Conservation (phyloP, 2,797 vertebrate genomes). For the Crocidura indochinensis region DNA sequence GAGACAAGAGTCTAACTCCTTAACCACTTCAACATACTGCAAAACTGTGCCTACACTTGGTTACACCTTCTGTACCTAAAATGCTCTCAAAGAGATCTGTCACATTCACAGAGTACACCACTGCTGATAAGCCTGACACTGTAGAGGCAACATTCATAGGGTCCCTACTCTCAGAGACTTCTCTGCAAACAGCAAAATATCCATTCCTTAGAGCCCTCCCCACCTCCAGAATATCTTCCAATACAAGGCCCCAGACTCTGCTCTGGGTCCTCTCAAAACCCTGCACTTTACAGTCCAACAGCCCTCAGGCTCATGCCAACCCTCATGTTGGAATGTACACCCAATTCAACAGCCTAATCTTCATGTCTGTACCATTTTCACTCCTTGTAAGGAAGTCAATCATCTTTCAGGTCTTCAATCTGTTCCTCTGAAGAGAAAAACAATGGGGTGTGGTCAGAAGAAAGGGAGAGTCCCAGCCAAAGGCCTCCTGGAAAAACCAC, state of each 20-base stretch:
- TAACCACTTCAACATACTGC: not conserved
- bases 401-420: conserved; percentile 45
- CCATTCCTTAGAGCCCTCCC: not conserved
- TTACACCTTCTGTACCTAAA: not conserved
- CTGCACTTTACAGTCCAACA: not conserved
- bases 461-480: conserved; percentile 69
- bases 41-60: not conserved
- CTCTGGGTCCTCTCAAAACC: conserved; percentile 20
- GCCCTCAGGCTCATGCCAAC: not conserved
- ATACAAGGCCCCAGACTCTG: not conserved
- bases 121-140: too few relatives aligned
- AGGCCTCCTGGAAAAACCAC: conserved; percentile 77
- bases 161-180: not conserved
- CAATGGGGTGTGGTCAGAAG: conserved; percentile 77
- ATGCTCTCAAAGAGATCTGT: too few relatives aligned
- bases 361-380: conserved; percentile 10
- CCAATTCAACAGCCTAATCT: conserved; percentile 20
- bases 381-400: conserved; percentile 58
- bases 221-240: too few relatives aligned
- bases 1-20: not conserved
- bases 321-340: not conserved
- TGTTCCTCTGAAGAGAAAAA: conserved; percentile 72
- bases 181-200: not conserved
- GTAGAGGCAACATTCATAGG: not conserved
- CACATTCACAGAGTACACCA: too few relatives aligned